phyloP scores from a whole-genome alignment of 2,113 vertebrate species.

The Eudyptes chrysolophus region DNA sequence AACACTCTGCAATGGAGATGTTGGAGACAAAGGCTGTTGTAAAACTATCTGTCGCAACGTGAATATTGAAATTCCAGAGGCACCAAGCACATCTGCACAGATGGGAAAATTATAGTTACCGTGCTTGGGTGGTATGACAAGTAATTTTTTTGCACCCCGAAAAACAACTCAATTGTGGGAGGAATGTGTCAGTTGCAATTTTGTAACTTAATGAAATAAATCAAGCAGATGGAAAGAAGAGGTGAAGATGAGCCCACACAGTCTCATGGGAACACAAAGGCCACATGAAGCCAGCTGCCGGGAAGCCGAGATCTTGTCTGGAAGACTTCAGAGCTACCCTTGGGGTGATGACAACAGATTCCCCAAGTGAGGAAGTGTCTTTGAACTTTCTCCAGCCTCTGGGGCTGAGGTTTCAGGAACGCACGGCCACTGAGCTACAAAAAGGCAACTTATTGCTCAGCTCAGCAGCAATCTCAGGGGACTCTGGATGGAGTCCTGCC shows the following conservation, averaged over 20 bases:
- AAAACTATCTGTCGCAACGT: neutral
- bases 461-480: neutral
- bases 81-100: slow-evolving; percentile 40
- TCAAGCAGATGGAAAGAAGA: slow-evolving; percentile 44
- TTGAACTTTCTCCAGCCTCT: neutral
- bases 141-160: slow-evolving; percentile 28
- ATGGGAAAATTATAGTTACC: slow-evolving; percentile 60
- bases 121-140: slow-evolving; percentile 43
- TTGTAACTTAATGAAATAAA: slow-evolving; percentile 65
- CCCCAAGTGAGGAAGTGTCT: neutral
- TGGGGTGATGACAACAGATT: neutral
- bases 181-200: slow-evolving; percentile 64
- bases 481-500: neutral
- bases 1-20: neutral
- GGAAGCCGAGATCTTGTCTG: neutral
- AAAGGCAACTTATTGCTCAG: neutral
- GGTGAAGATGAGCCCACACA: slow-evolving; percentile 24
- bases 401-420: neutral
- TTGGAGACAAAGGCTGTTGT: neutral
- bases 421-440: neutral
- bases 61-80: neutral
- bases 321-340: neutral
- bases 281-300: neutral
- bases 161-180: slow-evolving; percentile 59
- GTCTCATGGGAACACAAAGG: neutral